These are phyloP conservation scores for Gadopsis marmoratus DNA, from an alignment of 2,797 vertebrate genomes.

Conservation along the genomic window DNA sequence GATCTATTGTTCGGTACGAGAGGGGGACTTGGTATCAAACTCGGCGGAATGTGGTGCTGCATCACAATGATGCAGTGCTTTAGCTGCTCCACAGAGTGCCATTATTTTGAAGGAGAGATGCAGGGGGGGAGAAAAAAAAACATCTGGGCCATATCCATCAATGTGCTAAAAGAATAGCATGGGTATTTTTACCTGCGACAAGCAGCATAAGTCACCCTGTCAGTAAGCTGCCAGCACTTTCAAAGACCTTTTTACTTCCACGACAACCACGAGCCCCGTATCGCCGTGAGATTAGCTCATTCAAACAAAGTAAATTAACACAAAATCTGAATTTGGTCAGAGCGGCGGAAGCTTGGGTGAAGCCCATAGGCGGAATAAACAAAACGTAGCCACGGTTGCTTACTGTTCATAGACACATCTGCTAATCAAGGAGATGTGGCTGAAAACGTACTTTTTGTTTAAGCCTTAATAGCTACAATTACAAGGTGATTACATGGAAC, in stretches of 20 bases:
- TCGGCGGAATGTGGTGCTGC: not conserved
- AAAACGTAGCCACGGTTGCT: not conserved
- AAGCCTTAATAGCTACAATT: not conserved
- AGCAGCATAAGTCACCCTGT: slow-evolving; percentile 44
- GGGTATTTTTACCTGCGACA: slow-evolving; percentile 28
- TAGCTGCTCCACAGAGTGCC: not conserved
- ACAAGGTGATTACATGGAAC: not conserved
- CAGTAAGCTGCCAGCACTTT: slow-evolving; percentile 20
- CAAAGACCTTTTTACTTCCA: slow-evolving; percentile 5
- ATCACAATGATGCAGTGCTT: slow-evolving; percentile 21
- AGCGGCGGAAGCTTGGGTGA: not conserved
- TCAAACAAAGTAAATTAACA: slow-evolving; percentile 3
- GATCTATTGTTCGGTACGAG: not conserved
- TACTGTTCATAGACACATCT: not conserved
- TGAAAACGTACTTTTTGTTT: not conserved
- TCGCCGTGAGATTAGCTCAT: not conserved
- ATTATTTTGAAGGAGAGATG: slow-evolving; percentile 32
- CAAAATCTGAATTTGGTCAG: not conserved
- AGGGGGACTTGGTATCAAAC: not conserved
- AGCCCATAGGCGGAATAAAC: not conserved
- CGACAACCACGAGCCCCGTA: not conserved
- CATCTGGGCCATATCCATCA: slow-evolving; percentile 52
- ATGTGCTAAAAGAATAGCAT: slow-evolving; percentile 15
- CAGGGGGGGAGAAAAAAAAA: not conserved
- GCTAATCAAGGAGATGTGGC: not conserved